phyloP scores from a whole-genome alignment of 2,888 invertebrate species.

The Melolontha melolontha region DNA sequence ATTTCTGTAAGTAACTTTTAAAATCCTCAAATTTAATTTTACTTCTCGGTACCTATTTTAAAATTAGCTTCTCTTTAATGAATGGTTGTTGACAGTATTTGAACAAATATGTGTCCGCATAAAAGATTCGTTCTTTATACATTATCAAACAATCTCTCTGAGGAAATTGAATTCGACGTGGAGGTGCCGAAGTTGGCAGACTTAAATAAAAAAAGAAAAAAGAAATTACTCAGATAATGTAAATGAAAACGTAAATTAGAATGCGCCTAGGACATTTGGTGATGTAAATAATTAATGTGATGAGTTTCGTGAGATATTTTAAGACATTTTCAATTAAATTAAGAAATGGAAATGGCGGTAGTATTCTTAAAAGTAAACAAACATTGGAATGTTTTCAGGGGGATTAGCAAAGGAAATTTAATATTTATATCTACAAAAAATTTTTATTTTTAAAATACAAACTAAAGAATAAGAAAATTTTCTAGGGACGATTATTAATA shows the following conservation, averaged over 20 bases:
- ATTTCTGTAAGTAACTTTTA: too few species aligned
- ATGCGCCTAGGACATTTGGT: conserved; percentile 1
- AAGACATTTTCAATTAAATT: conserved; percentile 14
- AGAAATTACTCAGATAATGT: not conserved
- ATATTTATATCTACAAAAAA: too few species aligned
- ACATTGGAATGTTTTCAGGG: not conserved
- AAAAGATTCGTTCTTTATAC: not conserved
- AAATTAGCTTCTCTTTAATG: too few species aligned
- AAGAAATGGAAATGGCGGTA: not conserved
- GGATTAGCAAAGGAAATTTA: too few species aligned
- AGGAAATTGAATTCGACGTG: conserved; percentile 14
- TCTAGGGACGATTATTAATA: too few species aligned
- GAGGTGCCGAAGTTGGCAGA: not conserved
- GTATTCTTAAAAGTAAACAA: conserved; percentile 5
- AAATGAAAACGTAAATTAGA: conserved; percentile 23
- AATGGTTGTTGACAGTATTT: too few species aligned
- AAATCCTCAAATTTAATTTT: too few species aligned
- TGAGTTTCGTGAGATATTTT: conserved; percentile 15
- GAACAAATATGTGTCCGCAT: not conserved
- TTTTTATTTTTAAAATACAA: too few species aligned
- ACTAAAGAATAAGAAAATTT: too few species aligned
- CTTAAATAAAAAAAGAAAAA: not conserved
- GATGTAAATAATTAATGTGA: conserved; percentile 28
- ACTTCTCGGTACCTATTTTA: too few species aligned
- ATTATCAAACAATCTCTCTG: not conserved